Evolutionary conservation across 2,113 vertebrate genomes (phyloP).

Genomic region (Mesitornis unicolor): DNA sequence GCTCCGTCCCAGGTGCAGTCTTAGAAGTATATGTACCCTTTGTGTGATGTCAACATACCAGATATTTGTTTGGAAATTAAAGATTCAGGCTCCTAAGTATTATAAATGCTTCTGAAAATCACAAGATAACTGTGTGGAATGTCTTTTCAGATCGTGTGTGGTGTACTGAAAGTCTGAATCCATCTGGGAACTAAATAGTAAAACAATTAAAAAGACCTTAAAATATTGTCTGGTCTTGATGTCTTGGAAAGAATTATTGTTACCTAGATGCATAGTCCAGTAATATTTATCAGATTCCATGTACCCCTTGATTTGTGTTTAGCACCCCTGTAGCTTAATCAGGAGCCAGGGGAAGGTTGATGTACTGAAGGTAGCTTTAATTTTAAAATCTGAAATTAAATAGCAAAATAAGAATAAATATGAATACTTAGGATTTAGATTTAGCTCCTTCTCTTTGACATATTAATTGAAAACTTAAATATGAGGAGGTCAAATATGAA

Average conservation of each 20-base stretch:
- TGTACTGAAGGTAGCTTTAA: background rate
- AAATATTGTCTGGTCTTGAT: background rate
- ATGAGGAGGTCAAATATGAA: background rate
- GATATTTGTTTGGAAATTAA: background rate
- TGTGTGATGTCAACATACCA: background rate
- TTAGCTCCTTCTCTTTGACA: background rate
- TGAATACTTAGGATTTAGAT: background rate
- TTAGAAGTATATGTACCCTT: background rate
- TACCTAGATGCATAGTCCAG: background rate
- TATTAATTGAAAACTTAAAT: background rate
- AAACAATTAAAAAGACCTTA: background rate
- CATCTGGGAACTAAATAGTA: background rate
- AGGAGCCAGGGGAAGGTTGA: background rate
- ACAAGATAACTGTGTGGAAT: background rate
- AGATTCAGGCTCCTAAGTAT: background rate
- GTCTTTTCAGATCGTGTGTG: background rate
- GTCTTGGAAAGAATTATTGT: background rate
- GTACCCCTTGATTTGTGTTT: background rate
- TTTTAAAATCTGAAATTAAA: background rate
- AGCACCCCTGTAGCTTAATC: background rate
- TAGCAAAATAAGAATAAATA: background rate
- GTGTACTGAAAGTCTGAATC: background rate
- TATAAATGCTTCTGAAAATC: background rate
- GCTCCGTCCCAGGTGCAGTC: background rate
- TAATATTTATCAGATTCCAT: background rate